Evolutionary conservation across 2,797 vertebrate species (phyloP).

Genomic region (Esox lucius): DNA sequence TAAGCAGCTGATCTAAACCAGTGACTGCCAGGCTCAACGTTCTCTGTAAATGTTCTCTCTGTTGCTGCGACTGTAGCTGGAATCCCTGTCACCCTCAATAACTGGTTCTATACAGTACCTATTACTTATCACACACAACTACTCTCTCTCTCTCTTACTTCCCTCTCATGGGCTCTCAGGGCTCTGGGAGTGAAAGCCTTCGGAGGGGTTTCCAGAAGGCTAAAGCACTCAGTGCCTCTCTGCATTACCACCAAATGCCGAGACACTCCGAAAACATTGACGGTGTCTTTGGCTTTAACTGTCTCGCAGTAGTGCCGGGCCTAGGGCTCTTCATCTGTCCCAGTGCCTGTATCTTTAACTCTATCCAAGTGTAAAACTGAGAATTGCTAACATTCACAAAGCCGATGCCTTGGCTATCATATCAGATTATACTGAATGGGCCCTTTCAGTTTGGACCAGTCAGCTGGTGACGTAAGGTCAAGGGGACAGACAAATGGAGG

Average conservation of each 20-base stretch:
- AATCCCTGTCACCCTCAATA: constrained; percentile 61
- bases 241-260: constrained; percentile 1
- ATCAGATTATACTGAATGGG: neutral
- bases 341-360: neutral
- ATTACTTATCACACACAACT: neutral
- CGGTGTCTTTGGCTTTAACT: neutral
- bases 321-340: neutral
- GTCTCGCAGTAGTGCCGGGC: neutral
- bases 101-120: constrained; percentile 28
- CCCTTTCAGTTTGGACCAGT: neutral
- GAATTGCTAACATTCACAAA: neutral
- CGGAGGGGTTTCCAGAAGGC: constrained; percentile 37
- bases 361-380: neutral
- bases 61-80: constrained; percentile 58
- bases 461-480: neutral
- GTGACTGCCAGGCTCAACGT: constrained; percentile 60
- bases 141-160: neutral
- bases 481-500: neutral
- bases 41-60: constrained; percentile 69
- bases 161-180: constrained; percentile 5
- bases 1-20: constrained; percentile 59
- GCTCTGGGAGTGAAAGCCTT: constrained; percentile 25
- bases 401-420: neutral
- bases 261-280: neutral
- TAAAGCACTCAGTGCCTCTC: constrained; percentile 25